Evolutionary conservation across 2,888 invertebrate genomes (phyloP).

Genomic region (Clistopyga incitator): DNA sequence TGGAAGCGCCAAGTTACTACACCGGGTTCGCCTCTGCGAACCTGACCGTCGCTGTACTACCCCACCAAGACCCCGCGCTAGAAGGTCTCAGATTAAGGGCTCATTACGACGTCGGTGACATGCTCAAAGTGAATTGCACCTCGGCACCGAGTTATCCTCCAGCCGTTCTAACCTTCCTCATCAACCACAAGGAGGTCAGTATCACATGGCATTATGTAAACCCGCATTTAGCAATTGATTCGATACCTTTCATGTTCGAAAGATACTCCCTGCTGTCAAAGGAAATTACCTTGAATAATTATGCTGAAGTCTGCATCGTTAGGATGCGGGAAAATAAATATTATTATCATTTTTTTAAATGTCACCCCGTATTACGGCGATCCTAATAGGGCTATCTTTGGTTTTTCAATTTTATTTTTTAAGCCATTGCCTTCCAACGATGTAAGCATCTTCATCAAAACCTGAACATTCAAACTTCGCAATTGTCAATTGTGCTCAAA

Average conservation of each 20-base stretch:
- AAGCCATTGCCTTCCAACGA: too few relatives aligned
- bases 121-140: constrained; percentile 79
- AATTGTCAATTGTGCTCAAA: too few relatives aligned
- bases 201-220: constrained; percentile 26
- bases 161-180: constrained; percentile 79
- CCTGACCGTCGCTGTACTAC: constrained; percentile 80
- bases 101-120: constrained; percentile 80
- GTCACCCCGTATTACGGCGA: too few relatives aligned
- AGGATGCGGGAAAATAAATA: too few relatives aligned
- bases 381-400: too few relatives aligned
- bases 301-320: too few relatives aligned
- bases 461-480: not conserved
- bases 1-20: constrained; percentile 78
- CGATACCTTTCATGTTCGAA: constrained; percentile 2
- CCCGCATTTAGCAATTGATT: not conserved
- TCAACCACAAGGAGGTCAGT: constrained; percentile 80
- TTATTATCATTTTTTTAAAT: too few relatives aligned
- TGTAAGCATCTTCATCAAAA: too few relatives aligned
- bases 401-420: too few relatives aligned
- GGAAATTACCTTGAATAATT: too few relatives aligned
- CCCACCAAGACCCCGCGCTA: constrained; percentile 77
- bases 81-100: constrained; percentile 79
- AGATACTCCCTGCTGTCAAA: not conserved
- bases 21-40: constrained; percentile 78
- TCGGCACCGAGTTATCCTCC: constrained; percentile 81